phyloP scores from a whole-genome alignment of 1,140 invertebrate genomes.

The Pseudomyrmex flavicornis region DNA sequence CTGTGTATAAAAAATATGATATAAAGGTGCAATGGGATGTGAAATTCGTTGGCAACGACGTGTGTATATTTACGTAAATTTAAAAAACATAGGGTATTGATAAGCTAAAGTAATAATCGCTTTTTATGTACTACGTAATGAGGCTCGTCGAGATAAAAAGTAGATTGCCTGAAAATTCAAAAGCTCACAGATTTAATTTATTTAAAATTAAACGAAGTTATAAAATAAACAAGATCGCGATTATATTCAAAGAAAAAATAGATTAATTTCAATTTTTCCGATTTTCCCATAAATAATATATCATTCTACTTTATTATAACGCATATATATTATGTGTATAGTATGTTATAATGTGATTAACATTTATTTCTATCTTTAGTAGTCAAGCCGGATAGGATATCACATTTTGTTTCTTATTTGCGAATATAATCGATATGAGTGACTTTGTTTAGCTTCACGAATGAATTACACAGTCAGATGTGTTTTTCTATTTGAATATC shows the following conservation, averaged over 20 bases:
- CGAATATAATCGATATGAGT: not conserved
- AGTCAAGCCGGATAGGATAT: not conserved
- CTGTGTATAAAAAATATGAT: conserved; percentile 68
- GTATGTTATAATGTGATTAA: too few relatives aligned
- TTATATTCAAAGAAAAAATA: not conserved
- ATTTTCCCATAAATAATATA: conserved; percentile 7
- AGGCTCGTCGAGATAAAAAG: conserved; percentile 16
- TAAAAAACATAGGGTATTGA: conserved; percentile 67
- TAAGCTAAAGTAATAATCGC: conserved; percentile 72
- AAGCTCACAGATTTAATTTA: conserved; percentile 21
- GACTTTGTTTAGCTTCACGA: conserved; percentile 11
- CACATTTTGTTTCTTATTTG: not conserved
- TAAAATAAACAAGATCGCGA: not conserved
- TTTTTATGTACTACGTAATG: conserved; percentile 76
- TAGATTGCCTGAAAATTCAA: conserved; percentile 9
- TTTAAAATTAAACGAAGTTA: conserved; percentile 13
- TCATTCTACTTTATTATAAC: not conserved
- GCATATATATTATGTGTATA: too few relatives aligned
- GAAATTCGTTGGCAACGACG: conserved; percentile 73
- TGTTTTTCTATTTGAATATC: conserved; percentile 17
- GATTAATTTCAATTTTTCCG: conserved; percentile 14
- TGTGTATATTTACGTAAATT: conserved; percentile 74
- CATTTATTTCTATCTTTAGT: too few relatives aligned
- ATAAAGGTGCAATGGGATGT: conserved; percentile 29
- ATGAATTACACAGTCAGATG: conserved; percentile 18